These are phyloP conservation scores for Nasonia giraulti DNA, from an alignment of 1,140 invertebrate species.

Conservation along the genomic window DNA sequence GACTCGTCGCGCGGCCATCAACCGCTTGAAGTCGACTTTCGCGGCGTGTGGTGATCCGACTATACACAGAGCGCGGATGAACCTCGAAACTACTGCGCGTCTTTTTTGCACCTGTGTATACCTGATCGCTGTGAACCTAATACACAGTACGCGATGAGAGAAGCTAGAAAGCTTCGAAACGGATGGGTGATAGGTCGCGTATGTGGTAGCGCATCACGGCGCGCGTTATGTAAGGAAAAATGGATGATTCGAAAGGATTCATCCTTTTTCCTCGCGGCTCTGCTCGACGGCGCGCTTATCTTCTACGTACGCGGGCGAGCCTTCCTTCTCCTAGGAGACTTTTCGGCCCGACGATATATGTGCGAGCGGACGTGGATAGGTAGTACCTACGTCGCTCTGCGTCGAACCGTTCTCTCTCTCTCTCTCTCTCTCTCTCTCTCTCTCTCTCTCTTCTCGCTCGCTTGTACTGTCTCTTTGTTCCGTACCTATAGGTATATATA, in stretches of 20 bases:
- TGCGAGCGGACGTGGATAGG: background rate
- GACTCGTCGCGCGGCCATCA: background rate
- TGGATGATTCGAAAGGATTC: conserved; percentile 15
- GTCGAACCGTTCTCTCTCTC: background rate
- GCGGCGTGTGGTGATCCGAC: too few species aligned
- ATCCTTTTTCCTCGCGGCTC: background rate
- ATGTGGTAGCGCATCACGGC: background rate
- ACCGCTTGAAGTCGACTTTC: background rate
- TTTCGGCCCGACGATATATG: background rate
- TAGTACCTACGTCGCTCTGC: conserved; percentile 1
- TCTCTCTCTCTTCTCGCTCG: background rate
- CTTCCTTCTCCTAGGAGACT: background rate
- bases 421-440: too few species aligned
- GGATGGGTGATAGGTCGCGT: conserved; percentile 17
- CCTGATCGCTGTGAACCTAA: too few species aligned
- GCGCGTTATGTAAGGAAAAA: conserved; percentile 36
- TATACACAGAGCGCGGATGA: too few species aligned
- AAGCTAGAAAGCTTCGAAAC: background rate
- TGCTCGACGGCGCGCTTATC: background rate
- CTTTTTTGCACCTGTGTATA: background rate
- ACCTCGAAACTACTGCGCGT: background rate
- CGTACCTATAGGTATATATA: conserved; percentile 9
- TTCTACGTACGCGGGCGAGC: background rate
- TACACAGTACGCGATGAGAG: too few species aligned
- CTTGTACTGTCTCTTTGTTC: conserved; percentile 40